phyloP scores from a whole-genome alignment of 2,113 vertebrate species.

The Noctilio leporinus region DNA sequence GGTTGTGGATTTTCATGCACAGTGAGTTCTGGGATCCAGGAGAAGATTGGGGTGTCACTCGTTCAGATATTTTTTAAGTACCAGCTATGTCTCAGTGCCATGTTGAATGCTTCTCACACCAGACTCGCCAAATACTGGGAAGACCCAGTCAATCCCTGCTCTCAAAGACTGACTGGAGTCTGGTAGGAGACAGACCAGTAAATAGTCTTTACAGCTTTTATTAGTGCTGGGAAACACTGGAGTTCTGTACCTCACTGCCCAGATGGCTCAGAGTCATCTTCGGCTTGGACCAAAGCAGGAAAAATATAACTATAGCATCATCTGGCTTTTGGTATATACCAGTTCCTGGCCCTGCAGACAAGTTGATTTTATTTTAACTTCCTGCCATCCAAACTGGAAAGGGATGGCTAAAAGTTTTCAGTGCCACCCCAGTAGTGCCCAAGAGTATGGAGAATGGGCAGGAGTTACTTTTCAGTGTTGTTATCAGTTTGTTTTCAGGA shows the following conservation, averaged over 20 bases:
- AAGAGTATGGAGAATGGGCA: rapidly evolving
- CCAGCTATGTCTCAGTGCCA: not conserved
- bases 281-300: not conserved
- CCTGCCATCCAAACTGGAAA: not conserved
- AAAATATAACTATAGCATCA: not conserved
- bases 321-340: not conserved
- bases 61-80: not conserved
- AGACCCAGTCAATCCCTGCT: not conserved
- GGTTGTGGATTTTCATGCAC: constrained; percentile 94
- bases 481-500: not conserved
- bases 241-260: not conserved
- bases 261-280: not conserved
- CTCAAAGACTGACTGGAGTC: not conserved
- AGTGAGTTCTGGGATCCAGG: constrained; percentile 81
- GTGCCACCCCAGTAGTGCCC: not conserved
- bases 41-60: not conserved
- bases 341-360: not conserved
- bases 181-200: not conserved
- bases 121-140: not conserved
- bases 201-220: not conserved
- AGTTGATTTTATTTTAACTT: not conserved
- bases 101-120: not conserved
- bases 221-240: not conserved
- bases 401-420: not conserved
- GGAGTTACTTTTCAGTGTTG: not conserved